These are phyloP conservation scores for Hydrocynus forskahlii DNA, from an alignment of 2,797 vertebrate species.

Conservation along the genomic window DNA sequence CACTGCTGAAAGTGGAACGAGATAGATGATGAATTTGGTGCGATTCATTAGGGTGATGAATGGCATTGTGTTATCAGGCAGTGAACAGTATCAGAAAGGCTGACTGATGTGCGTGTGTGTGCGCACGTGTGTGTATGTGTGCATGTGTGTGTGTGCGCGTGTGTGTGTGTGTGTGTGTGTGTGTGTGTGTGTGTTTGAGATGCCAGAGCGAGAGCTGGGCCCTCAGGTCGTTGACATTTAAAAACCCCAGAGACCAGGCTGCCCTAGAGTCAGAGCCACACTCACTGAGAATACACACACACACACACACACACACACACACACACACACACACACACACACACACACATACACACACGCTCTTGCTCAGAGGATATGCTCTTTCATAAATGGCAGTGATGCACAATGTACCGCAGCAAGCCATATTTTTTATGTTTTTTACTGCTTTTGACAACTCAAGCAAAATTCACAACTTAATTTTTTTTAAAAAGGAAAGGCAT, in stretches of 20 bases:
- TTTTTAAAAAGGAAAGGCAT: not conserved
- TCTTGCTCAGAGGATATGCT: constrained; percentile 37
- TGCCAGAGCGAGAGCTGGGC: constrained; percentile 67
- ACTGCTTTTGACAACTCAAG: constrained; percentile 3
- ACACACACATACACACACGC: constrained; percentile 52
- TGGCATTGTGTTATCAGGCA: constrained; percentile 58
- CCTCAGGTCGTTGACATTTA: constrained; percentile 79
- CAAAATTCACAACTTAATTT: not conserved
- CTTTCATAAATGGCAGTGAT: constrained; percentile 35
- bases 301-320: too few species aligned
- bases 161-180: constrained; percentile 45
- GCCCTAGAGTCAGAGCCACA: constrained; percentile 63
- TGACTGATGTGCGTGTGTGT: constrained; percentile 51
- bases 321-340: too few species aligned
- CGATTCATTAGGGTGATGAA: constrained; percentile 63
- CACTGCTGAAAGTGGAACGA: constrained; percentile 52
- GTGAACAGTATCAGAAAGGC: constrained; percentile 58
- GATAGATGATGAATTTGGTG: constrained; percentile 59
- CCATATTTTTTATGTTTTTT: constrained; percentile 11
- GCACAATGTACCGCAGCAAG: not conserved
- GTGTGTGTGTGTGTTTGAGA: constrained; percentile 63
- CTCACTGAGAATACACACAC: too few species aligned
- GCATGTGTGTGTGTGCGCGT: constrained; percentile 53
- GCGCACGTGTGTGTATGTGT: constrained; percentile 40
- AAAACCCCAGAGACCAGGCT: constrained; percentile 67